These are phyloP conservation scores for Adrianichthys oophorus DNA, from an alignment of 2,797 vertebrate genomes.

Conservation along the genomic window DNA sequence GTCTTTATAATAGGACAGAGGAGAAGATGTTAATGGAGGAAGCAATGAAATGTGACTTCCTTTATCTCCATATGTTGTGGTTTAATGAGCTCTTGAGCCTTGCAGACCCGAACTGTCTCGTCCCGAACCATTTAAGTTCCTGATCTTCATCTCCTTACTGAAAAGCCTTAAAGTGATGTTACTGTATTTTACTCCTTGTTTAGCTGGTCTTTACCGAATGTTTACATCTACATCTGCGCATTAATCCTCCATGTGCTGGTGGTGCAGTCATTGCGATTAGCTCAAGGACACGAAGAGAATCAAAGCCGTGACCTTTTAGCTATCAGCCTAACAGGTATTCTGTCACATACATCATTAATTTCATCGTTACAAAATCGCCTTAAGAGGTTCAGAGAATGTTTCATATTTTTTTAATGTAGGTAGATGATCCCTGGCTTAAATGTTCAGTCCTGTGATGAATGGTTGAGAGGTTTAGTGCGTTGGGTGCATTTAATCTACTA, in stretches of 20 bases:
- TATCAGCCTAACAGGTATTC: slow-evolving; percentile 25
- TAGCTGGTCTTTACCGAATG: slow-evolving; percentile 8
- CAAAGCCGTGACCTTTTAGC: slow-evolving; percentile 37
- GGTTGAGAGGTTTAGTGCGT: slow-evolving; percentile 8
- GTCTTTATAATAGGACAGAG: not conserved
- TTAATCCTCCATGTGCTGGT: slow-evolving; percentile 15
- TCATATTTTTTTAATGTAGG: slow-evolving; percentile 38
- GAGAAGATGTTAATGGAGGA: not conserved
- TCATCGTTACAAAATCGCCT: slow-evolving; percentile 27
- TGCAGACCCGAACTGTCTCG: not conserved
- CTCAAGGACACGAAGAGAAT: slow-evolving; percentile 25
- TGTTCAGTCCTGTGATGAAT: slow-evolving; percentile 10
- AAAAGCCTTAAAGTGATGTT: not conserved
- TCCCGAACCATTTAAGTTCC: not conserved
- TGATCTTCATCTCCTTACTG: slow-evolving; percentile 5
- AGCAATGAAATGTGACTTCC: not conserved
- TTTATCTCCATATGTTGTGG: not conserved
- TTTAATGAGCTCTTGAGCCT: not conserved
- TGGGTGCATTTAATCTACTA: slow-evolving; percentile 5
- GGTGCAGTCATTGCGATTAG: slow-evolving; percentile 11
- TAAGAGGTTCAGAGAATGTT: slow-evolving; percentile 38
- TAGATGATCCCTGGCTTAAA: slow-evolving; percentile 26
- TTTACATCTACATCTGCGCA: slow-evolving; percentile 8
- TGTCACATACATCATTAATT: slow-evolving; percentile 29
- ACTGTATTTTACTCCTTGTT: slow-evolving; percentile 5